Conservation (phyloP, 1,140 invertebrate species). For the Glossosoma conforme region DNA sequence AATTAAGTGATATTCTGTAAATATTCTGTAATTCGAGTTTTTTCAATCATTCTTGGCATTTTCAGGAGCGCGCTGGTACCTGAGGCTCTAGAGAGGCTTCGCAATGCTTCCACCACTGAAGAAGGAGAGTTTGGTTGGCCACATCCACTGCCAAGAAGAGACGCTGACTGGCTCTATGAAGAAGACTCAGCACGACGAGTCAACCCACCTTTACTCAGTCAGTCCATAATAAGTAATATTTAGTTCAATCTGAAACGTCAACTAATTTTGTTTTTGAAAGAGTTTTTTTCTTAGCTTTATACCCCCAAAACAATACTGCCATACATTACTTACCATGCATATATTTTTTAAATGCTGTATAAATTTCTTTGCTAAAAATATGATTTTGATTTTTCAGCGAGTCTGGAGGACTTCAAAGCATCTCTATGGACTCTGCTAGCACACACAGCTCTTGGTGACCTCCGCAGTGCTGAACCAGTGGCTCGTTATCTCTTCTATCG, state of each 20-base stretch:
- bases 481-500: conserved; percentile 59
- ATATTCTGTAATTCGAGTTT: not conserved
- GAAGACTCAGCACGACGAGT: conserved; percentile 45
- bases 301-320: too few relatives aligned
- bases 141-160: conserved; percentile 43
- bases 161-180: conserved; percentile 56
- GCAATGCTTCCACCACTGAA: conserved; percentile 57
- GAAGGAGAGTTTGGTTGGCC: conserved; percentile 63
- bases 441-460: conserved; percentile 47
- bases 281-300: too few relatives aligned
- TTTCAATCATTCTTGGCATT: too few relatives aligned
- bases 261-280: too few relatives aligned
- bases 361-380: too few relatives aligned
- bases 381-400: conserved; percentile 35
- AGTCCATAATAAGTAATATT: too few relatives aligned
- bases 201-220: conserved; percentile 40
- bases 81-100: conserved; percentile 51
- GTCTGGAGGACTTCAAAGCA: conserved; percentile 47
- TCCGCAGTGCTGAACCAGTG: conserved; percentile 57
- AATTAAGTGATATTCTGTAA: too few relatives aligned
- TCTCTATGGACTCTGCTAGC: conserved; percentile 44
- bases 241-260: too few relatives aligned
- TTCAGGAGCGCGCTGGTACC: conserved; percentile 49
- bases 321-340: too few relatives aligned
- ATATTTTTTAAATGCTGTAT: too few relatives aligned